phyloP scores from a whole-genome alignment of 2,113 vertebrate genomes.

The Rhea pennata region DNA sequence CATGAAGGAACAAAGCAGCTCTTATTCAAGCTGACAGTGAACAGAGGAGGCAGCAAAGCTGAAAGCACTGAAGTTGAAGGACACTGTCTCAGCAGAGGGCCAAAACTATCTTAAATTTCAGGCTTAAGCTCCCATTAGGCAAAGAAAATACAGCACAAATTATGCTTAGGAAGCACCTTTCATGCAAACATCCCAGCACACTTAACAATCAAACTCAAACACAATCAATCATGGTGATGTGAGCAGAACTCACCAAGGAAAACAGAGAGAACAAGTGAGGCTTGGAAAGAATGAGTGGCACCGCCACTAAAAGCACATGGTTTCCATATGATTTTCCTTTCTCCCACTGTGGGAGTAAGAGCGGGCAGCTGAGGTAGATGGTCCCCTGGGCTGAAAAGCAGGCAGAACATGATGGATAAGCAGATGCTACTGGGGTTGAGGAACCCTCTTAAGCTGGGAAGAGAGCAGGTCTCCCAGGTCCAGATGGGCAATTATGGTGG shows the following conservation, averaged over 20 bases:
- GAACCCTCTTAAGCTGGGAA: background rate
- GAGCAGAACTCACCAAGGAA: constrained; percentile 42
- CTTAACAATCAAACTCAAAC: constrained; percentile 54
- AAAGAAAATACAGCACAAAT: constrained; percentile 59
- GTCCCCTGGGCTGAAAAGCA: background rate
- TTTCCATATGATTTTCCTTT: background rate
- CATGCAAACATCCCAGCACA: constrained; percentile 17
- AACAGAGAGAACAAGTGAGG: constrained; percentile 6
- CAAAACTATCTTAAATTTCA: constrained; percentile 38
- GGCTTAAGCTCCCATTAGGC: constrained; percentile 36
- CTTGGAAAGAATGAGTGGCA: background rate
- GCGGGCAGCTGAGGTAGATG: background rate
- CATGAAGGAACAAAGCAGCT: constrained; percentile 6
- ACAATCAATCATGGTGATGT: constrained; percentile 59
- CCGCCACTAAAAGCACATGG: background rate
- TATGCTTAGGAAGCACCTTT: constrained; percentile 62
- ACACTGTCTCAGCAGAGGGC: constrained; percentile 19
- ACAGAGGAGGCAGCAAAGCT: background rate
- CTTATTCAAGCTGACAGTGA: background rate
- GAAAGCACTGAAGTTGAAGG: background rate
- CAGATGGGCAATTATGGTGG: rapidly evolving
- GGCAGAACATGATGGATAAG: background rate
- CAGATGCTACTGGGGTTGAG: background rate
- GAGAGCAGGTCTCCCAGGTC: background rate
- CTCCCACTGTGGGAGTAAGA: background rate